Conservation (phyloP, 2,113 vertebrate species). For the Nothocercus julius region DNA sequence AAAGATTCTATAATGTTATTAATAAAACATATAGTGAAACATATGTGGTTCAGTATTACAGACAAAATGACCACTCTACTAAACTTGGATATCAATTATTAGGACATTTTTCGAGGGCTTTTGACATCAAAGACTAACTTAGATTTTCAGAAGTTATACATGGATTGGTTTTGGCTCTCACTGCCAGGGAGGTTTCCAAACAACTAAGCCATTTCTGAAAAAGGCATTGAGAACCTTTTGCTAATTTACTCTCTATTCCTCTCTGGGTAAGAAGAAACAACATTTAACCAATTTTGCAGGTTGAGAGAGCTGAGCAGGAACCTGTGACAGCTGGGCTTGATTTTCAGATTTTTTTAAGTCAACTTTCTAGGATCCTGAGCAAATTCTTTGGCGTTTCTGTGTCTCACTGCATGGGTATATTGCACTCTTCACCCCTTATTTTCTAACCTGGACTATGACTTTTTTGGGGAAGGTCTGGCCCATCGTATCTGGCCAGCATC, state of each 20-base stretch:
- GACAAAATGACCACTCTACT: not conserved
- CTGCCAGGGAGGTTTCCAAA: conserved; percentile 4
- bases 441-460: not conserved
- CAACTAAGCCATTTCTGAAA: conserved; percentile 20
- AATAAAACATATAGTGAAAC: not conserved
- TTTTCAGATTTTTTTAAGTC: not conserved
- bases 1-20: conserved; percentile 23
- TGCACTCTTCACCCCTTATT: not conserved
- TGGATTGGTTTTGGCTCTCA: not conserved
- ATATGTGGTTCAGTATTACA: not conserved
- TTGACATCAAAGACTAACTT: not conserved
- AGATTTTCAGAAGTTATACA: not conserved
- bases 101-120: not conserved
- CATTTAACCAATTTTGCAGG: not conserved
- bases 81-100: conserved; percentile 23
- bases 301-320: not conserved
- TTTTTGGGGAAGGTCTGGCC: not conserved
- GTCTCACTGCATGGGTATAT: not conserved
- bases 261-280: not conserved
- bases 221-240: not conserved
- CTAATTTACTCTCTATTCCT: not conserved
- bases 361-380: not conserved
- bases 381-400: accelerated
- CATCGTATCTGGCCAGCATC: accelerated
- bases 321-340: not conserved